A percentile compares a stretch with the other conserved stretches of the same genome.
These are phyloP conservation scores for Leptothorax acervorum DNA, from an alignment of 2,888 invertebrate genomes.

Conservation along the genomic window DNA sequence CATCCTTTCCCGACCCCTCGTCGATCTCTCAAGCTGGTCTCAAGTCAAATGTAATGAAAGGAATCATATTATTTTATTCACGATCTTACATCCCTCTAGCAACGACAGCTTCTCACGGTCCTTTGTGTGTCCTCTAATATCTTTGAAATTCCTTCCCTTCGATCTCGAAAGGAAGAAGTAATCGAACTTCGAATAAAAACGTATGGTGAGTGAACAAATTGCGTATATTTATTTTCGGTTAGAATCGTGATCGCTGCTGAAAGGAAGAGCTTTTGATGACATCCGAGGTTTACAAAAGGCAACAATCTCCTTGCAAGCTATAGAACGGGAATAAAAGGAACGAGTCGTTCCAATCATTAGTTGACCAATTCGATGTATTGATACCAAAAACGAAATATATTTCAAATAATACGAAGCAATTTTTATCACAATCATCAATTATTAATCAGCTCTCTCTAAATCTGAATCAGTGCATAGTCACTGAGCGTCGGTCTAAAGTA, in stretches of 20 bases:
- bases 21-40: not conserved
- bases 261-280: not conserved
- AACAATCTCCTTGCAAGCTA: not conserved
- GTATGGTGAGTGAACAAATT: not conserved
- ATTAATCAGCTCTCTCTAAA: not conserved
- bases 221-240: not conserved
- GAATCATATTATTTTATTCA: constrained; percentile 19
- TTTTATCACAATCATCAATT: not conserved
- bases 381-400: not conserved
- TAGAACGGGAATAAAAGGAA: not conserved
- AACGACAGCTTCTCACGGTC: not conserved
- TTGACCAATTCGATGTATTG: not conserved
- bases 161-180: not conserved
- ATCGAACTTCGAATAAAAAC: not conserved
- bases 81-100: too few relatives aligned
- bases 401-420: constrained; percentile 4
- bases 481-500: too few relatives aligned
- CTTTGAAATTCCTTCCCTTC: not conserved
- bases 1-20: not conserved
- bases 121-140: not conserved
- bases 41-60: constrained; percentile 4
- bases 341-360: not conserved
- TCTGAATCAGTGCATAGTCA: too few relatives aligned
- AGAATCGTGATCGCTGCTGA: not conserved
- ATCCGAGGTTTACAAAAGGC: not conserved